Percentiles rank a stretch among this genome's conserved stretches.
phyloP scores from a whole-genome alignment of 2,888 invertebrate genomes.

The Pammene fasciana region DNA sequence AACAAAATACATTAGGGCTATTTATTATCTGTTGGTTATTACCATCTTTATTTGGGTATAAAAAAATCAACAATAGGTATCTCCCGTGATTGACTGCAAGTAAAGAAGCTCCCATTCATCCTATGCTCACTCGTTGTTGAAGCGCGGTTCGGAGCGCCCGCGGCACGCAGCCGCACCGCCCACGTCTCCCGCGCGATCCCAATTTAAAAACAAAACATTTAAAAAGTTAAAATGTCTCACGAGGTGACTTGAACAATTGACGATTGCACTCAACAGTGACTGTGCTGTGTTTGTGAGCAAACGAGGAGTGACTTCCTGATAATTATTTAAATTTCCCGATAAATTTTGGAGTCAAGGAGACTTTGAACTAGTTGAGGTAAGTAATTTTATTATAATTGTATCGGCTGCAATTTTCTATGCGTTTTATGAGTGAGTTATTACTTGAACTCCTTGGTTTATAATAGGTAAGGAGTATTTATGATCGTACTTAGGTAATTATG shows the following conservation, averaged over 20 bases:
- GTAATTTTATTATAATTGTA: slow-evolving; percentile 35
- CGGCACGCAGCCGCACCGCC: slow-evolving; percentile 51
- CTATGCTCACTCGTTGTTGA: slow-evolving; percentile 62
- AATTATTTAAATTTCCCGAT: slow-evolving; percentile 41
- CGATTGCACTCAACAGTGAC: slow-evolving; percentile 7
- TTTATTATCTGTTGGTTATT: too few relatives aligned
- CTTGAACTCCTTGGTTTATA: slow-evolving; percentile 44
- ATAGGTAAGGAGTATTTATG: slow-evolving; percentile 31
- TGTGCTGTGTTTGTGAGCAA: slow-evolving; percentile 21
- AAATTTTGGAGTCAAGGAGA: slow-evolving; percentile 39
- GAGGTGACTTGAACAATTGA: slow-evolving; percentile 55
- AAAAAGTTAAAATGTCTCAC: slow-evolving; percentile 56
- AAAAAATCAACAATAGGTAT: too few relatives aligned
- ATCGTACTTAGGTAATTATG: slow-evolving; percentile 36
- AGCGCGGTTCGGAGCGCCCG: slow-evolving; percentile 52
- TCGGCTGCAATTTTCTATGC: slow-evolving; percentile 37
- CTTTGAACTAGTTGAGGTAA: slow-evolving; percentile 38
- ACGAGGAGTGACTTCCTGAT: slow-evolving; percentile 27
- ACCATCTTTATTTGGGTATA: too few relatives aligned
- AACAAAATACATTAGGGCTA: too few relatives aligned
- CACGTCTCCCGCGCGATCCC: slow-evolving; percentile 49
- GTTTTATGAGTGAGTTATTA: slow-evolving; percentile 33
- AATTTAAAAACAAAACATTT: slow-evolving; percentile 47
- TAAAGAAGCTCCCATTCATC: slow-evolving; percentile 7
- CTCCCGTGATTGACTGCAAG: too few relatives aligned